Evolutionary conservation across 1,140 invertebrate species (phyloP), one percentile per base, ranked within the genome.

Genomic region (Lasioglossum baleicum): DNA sequence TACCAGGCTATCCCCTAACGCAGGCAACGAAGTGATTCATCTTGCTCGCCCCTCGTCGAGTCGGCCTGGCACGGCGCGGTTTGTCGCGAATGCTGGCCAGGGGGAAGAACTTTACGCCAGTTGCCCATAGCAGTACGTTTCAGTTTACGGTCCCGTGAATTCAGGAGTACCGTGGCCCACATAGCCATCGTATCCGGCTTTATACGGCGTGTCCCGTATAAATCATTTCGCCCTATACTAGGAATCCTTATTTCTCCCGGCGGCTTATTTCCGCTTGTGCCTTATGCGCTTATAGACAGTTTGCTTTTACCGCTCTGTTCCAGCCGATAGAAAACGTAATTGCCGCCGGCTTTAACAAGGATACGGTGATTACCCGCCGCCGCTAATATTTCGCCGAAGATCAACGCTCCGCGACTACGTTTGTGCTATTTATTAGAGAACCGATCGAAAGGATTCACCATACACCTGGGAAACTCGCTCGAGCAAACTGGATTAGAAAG

Each of bases 61-160:
- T 70, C 44, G 75, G 15, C 22, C 31, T 0, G 44, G 44, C 44
- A 11, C 31, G 75, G 15, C 26, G 44, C 15, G 51, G 51, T 15
- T 4, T 44, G 51, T 72, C 75, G 67, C 67, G 75, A 31, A 64
- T 78, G 68, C 35, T 64, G 53, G 31, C 22, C 60, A 83, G 72
- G 31, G 58, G 71, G 83, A 63, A 76, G 83, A 81, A 69, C 71
- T 87, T 87, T 87, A 86, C 85, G 86, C 78, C 85, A 79, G 82
- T 76, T 86, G 85, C 75, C 82, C 84, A 82, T 87, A 75, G 79
- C 75, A 71, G 83, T 79, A 80, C 81, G 81, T 83, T 83, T 86
- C 84, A 78, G 75, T 83, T 87, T 83, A 88, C 86, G 86, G 80
- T 88, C 72, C 31, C 64, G 81, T 88, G 86, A 78, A 88, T 88